A percentile compares a stretch with the other conserved stretches of the same genome.
These are phyloP conservation scores for Ips nitidus DNA, from an alignment of 1,140 invertebrate species.

Conservation along the genomic window DNA sequence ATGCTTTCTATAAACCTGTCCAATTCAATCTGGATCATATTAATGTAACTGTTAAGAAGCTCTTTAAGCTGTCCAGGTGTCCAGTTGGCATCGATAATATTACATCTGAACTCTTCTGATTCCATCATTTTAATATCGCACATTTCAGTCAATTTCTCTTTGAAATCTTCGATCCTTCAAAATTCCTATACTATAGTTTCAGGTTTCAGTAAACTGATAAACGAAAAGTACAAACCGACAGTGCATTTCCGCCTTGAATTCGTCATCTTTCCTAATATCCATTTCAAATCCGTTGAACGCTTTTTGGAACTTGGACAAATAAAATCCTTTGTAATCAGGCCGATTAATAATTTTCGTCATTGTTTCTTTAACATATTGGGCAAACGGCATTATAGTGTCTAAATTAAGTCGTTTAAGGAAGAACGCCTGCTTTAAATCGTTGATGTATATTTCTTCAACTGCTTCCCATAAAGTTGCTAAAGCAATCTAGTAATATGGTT, in stretches of 20 bases:
- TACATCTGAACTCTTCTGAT: constrained; percentile 55
- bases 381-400: constrained; percentile 57
- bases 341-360: constrained; percentile 57
- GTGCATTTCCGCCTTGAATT: constrained; percentile 54
- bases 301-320: constrained; percentile 57
- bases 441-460: constrained; percentile 57
- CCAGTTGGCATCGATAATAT: constrained; percentile 58
- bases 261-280: constrained; percentile 56
- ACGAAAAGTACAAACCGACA: constrained; percentile 36
- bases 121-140: constrained; percentile 57
- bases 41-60: constrained; percentile 58
- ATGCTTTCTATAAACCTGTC: constrained; percentile 58
- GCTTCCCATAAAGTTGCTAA: constrained; percentile 59
- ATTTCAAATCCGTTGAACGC: constrained; percentile 59
- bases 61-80: constrained; percentile 54
- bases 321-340: constrained; percentile 58
- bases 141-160: constrained; percentile 53
- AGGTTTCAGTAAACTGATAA: not conserved
- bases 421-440: constrained; percentile 57
- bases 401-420: constrained; percentile 56
- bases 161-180: constrained; percentile 51
- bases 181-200: not conserved
- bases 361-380: constrained; percentile 54
- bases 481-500: constrained; percentile 45
- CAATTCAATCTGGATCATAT: constrained; percentile 59